Evolutionary conservation across 1,140 invertebrate species (phyloP), one percentile per base, ranked within the genome.

Genomic region (Anoplolepis gracilipes): DNA sequence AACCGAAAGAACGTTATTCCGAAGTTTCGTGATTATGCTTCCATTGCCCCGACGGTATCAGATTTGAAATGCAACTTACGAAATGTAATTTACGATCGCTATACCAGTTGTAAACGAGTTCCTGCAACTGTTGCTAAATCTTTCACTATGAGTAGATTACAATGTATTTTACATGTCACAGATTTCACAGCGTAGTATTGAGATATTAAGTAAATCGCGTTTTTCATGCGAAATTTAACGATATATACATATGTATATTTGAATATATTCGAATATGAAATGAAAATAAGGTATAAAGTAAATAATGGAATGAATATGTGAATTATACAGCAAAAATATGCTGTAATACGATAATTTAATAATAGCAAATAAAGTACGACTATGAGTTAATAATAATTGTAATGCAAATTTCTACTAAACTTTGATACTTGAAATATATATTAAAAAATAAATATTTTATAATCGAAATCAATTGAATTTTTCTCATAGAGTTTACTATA

Each of bases 31-130:
- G 78, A 82, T 82, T 82, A 73, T 73, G 78, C 78, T 39, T 46
- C 78, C 65, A 81, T 81, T 81, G 70, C 59, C 70, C 36, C 13
- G 25, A 42, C 67, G 67, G 2, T 82, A 82, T 82, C 78, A 82
- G 78, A 82, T 82, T 73, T 73, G 53, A 82, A 82, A 73, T 67
- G 78, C 78, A 82, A 82, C 36, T 73, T 73, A n/a, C n/a, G n/a
- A n/a, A n/a, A n/a, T n/a, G n/a, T n/a, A 72, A 82, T 82, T 82
- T 82, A 82, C 78, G 67, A 46, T 28, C 49, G 65, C 53, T 55
- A 49, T 28, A 59, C 11, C 4, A 72, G 78, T 82, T 72, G 36
- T 82, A 82, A 82, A 82, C 46, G 67, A 82, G 67, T 82, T 72
- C 53, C 11, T n/a, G 53, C 53, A 59, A 49, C 46, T 73, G 67